phyloP scores from a whole-genome alignment of 2,113 vertebrate genomes.

The Phrynosoma blainvillii region DNA sequence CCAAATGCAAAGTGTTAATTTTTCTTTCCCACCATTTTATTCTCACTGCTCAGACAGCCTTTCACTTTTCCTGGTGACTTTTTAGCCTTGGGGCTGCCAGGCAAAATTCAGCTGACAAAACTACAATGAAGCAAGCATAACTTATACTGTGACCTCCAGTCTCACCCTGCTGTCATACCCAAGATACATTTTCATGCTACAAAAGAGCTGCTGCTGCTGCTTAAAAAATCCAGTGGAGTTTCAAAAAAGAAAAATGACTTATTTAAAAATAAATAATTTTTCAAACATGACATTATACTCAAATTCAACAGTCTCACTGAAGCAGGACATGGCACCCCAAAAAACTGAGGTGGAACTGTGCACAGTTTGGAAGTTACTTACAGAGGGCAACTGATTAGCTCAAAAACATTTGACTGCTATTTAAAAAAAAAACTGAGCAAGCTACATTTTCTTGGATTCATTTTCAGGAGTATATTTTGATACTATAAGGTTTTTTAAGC shows the following conservation, averaged over 20 bases:
- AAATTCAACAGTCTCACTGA: background rate
- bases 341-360: background rate
- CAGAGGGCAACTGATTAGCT: constrained; percentile 12
- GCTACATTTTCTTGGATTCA: background rate
- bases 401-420: background rate
- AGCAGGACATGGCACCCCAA: rapidly evolving
- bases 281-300: background rate
- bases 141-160: constrained; percentile 6
- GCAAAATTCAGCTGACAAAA: constrained; percentile 36
- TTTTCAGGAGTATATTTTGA: background rate
- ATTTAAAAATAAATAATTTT: constrained; percentile 4
- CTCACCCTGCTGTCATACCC: constrained; percentile 28
- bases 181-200: constrained; percentile 2
- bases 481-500: background rate
- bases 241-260: background rate
- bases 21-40: background rate
- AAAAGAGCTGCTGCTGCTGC: constrained; percentile 24
- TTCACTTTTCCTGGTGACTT: rapidly evolving
- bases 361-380: background rate
- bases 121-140: constrained; percentile 18
- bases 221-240: constrained; percentile 22
- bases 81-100: constrained; percentile 23
- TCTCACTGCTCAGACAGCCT: background rate
- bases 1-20: constrained; percentile 1
- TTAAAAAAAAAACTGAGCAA: background rate